A percentile compares a stretch with the other conserved stretches of the same genome.
phyloP scores from a whole-genome alignment of 2,113 vertebrate genomes.

The Perccottus glenii region DNA sequence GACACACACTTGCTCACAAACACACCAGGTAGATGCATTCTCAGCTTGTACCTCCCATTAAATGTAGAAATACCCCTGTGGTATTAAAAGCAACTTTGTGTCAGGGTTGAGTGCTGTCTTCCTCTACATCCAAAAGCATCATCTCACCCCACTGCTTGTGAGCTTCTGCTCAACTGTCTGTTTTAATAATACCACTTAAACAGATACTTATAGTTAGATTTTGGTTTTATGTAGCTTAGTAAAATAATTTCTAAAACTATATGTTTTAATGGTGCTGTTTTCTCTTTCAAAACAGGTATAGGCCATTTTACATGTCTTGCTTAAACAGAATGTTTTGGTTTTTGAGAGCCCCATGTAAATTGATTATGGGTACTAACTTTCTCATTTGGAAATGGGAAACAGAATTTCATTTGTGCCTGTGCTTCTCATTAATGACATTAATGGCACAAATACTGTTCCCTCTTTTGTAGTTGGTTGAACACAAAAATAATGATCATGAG shows the following conservation, averaged over 20 bases:
- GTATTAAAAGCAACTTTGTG: conserved; percentile 43
- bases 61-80: conserved; percentile 52
- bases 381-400: too few species aligned
- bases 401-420: too few species aligned
- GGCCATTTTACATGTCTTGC: too few species aligned
- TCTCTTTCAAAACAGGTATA: too few species aligned
- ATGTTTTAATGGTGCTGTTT: too few species aligned
- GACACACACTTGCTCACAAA: conserved; percentile 7
- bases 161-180: conserved; percentile 2
- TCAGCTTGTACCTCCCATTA: conserved; percentile 44
- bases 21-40: conserved; percentile 39
- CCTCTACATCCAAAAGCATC: conserved; percentile 32
- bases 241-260: too few species aligned
- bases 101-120: conserved; percentile 35
- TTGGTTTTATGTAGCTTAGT: too few species aligned
- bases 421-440: not conserved
- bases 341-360: too few species aligned
- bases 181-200: not conserved
- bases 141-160: conserved; percentile 14
- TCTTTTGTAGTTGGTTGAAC: conserved; percentile 20
- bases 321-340: too few species aligned
- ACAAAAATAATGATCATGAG: conserved; percentile 21
- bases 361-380: too few species aligned
- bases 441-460: not conserved
- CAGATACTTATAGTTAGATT: too few species aligned